A percentile compares a stretch with the other conserved stretches of the same genome.
phyloP scores from a whole-genome alignment of 2,113 vertebrate species.

The Hassar affinis region DNA sequence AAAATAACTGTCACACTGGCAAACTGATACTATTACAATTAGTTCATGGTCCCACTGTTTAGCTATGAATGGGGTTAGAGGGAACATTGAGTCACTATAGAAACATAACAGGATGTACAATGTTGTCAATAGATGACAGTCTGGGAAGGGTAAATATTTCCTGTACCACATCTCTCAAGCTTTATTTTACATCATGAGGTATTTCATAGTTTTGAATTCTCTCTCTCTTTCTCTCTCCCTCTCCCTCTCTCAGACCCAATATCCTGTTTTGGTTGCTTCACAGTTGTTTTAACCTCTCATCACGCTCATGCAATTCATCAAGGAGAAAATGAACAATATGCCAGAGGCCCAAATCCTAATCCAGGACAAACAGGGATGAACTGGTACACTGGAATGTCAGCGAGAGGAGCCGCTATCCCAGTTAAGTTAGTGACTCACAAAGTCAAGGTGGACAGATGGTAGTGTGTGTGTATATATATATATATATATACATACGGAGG shows the following conservation, averaged over 20 bases:
- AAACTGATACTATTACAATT: constrained; percentile 61
- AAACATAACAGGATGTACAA: constrained; percentile 72
- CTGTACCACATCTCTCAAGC: constrained; percentile 41
- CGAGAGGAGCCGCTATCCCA: constrained; percentile 56
- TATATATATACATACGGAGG: too few species aligned
- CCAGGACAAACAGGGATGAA: constrained; percentile 61
- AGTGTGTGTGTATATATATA: constrained; percentile 2
- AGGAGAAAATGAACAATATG: constrained; percentile 65
- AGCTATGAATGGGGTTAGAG: constrained; percentile 54
- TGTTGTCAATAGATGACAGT: constrained; percentile 54
- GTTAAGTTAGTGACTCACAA: constrained; percentile 54
- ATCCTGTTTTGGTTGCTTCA: constrained; percentile 65
- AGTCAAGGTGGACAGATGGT: constrained; percentile 72
- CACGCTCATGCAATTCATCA: constrained; percentile 58
- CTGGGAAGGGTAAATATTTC: constrained; percentile 56
- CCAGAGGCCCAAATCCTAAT: constrained; percentile 60
- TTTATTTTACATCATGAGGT: not conserved
- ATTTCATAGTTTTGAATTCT: not conserved
- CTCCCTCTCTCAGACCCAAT: constrained; percentile 58
- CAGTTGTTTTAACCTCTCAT: constrained; percentile 68
- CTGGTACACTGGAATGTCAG: constrained; percentile 61
- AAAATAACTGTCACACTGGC: constrained; percentile 51
- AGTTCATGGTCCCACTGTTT: constrained; percentile 61
- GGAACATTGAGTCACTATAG: constrained; percentile 66
- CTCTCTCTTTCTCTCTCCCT: constrained; percentile 19